phyloP scores from a whole-genome alignment of 2,888 invertebrate genomes.

The Diaperis boleti region DNA sequence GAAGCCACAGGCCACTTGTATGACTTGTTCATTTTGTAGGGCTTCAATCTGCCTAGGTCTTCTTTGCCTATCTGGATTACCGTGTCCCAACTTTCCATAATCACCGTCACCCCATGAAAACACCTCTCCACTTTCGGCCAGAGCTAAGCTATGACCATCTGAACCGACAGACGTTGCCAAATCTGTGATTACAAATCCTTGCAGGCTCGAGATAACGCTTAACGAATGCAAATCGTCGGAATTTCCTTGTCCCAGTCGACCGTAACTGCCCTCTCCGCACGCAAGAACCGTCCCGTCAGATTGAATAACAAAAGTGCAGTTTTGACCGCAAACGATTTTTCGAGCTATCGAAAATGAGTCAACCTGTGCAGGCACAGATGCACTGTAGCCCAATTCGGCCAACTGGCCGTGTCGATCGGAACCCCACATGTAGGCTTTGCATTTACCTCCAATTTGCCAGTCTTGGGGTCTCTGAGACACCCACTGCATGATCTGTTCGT shows the following conservation, averaged over 20 bases:
- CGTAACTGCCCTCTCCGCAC: slow-evolving; percentile 76
- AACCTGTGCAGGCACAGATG: slow-evolving; percentile 64
- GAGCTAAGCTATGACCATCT: slow-evolving; percentile 74
- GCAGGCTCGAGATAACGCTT: slow-evolving; percentile 71
- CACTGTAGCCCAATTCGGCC: slow-evolving; percentile 67
- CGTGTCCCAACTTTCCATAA: slow-evolving; percentile 74
- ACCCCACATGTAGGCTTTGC: slow-evolving; percentile 73
- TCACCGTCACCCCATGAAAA: slow-evolving; percentile 78
- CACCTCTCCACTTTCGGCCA: slow-evolving; percentile 76
- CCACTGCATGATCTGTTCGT: slow-evolving; percentile 74
- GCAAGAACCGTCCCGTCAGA: slow-evolving; percentile 73
- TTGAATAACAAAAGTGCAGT: slow-evolving; percentile 74
- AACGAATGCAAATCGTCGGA: slow-evolving; percentile 73
- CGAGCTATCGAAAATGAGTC: slow-evolving; percentile 68
- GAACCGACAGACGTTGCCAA: slow-evolving; percentile 74
- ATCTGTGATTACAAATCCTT: slow-evolving; percentile 75
- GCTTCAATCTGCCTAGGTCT: slow-evolving; percentile 74
- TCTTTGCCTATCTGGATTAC: slow-evolving; percentile 73
- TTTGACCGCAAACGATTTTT: slow-evolving; percentile 75
- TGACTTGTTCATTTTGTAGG: slow-evolving; percentile 72
- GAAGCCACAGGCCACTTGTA: slow-evolving; percentile 71
- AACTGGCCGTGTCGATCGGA: slow-evolving; percentile 75
- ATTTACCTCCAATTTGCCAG: slow-evolving; percentile 76
- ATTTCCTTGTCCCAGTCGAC: slow-evolving; percentile 73
- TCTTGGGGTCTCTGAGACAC: slow-evolving; percentile 72